Base-by-base conservation (phyloP, 2,113 vertebrate species). In the Oncorhynchus masou region DNA sequence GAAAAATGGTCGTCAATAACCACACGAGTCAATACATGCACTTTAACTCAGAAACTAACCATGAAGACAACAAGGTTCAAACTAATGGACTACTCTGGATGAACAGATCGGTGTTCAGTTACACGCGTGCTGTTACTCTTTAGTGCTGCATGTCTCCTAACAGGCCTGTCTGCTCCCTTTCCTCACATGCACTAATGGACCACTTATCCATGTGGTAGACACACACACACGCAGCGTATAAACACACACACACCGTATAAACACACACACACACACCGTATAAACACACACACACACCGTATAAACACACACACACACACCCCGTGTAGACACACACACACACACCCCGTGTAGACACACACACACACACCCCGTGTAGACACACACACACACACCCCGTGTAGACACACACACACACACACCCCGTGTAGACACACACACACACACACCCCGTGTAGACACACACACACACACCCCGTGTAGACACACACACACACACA, bases 81-180 rank as follows among this genome's bases (percentile, higher is more conserved):
- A 81, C 90, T 92, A 92, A 92, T 92, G 91, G 90, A 83, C 15
- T 77, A 74, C 76, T 88, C 81, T 67, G 79, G 70, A 67, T 69
- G 74, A 72, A 83, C 64, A 48, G 27, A 78, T n/a, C 74, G 22
- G 48, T 79, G 49, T 19, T 45, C 65, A 31, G 9, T 19, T n/a
- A 31, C 27, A 59, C 27, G 2, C 27, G 29, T 34, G 29, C 16
- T 19, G 16, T 20, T 6, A 34, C 31, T n/a, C 29, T 25, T 16
- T 45, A 11, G 39, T n/a, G 39, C 19, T 24, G 31, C 19, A 49
- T 70, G n/a, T 70, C 45, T 49, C 39, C 62, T 3, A 54, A 54
- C 12, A 27, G 39, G 22, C n/a, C 22, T 4, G 27, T 22, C 34
- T 69, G 31, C 31, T 1, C 2, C 34, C n/a, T 69, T 69, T 69